Base-by-base conservation (phyloP, 2,797 vertebrate species). In the Sparidentex hasta region DNA sequence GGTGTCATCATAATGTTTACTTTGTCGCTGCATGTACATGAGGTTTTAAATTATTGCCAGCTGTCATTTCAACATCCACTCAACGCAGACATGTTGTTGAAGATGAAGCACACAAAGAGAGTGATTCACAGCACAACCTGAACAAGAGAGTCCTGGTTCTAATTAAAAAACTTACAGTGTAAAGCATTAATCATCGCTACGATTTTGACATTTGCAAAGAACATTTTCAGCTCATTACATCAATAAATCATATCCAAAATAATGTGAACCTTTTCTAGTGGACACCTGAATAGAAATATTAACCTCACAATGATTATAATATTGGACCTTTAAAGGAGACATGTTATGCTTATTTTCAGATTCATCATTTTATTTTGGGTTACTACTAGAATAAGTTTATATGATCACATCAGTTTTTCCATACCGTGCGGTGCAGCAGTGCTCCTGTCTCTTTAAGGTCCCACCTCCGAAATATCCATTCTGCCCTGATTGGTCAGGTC, bases 131-230 rank as follows among this genome's bases (percentile, higher is more conserved):
- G 46, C 41, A 61, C 2, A 74, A 27, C 3, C 16, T 27, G 23
- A 72, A 80, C 69, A 63, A 50, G 2, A 55, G 59, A 57, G 21
- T 20, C 16, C 29, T 72, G 43, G 16, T 65, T 58, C 27, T 62
- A 23, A 74, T 55, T 25, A 48, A 46, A 33, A 74, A 43, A 16
- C 2, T 5, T 20, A 41, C 14, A 33, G n/a, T 16, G 27, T 38
- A 50, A 64, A 58, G 38, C 21, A 55, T 61, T 55, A 12, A 56
- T 46, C 46, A 64, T 70, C 51, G 27, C 43, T 58, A n/a, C 20
- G 43, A 57, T 68, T 58, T 21, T 62, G 51, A 8, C 21, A 33
- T 25, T 14, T 67, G 8, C 25, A 8, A 7, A 54, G 48, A 71
- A 65, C 56, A 66, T 25, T 77, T 55, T 68, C 2, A 20, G 33